Percentiles rank a stretch among this genome's conserved stretches.
These are phyloP conservation scores for Dicrostonyx torquatus DNA, from an alignment of 2,797 vertebrate species.

Conservation along the genomic window DNA sequence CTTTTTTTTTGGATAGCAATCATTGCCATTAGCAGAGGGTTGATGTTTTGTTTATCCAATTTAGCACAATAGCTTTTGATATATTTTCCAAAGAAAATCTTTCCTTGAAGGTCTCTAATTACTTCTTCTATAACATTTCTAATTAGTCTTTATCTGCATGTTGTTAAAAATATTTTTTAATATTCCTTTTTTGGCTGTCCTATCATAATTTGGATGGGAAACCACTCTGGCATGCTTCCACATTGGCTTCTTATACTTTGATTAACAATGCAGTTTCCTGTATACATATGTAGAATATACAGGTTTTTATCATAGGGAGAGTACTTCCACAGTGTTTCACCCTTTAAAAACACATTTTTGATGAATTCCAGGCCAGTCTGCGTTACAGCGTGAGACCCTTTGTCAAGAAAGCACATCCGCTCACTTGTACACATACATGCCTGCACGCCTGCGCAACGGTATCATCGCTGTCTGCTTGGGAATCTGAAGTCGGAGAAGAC, in stretches of 20 bases:
- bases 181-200: background rate
- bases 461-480: background rate
- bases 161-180: background rate
- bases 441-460: background rate
- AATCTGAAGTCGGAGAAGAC: background rate
- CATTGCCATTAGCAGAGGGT: background rate
- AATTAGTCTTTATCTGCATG: background rate
- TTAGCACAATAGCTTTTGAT: constrained; percentile 35
- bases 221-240: background rate
- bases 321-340: background rate
- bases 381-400: background rate
- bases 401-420: background rate
- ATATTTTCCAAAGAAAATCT: constrained; percentile 22
- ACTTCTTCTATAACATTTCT: background rate
- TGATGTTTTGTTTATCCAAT: constrained; percentile 25
- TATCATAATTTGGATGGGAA: constrained; percentile 6
- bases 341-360: background rate
- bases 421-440: background rate
- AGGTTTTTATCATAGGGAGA: background rate
- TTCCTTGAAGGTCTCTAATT: constrained; percentile 21
- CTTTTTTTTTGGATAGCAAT: background rate
- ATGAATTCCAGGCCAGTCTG: background rate
- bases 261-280: background rate
- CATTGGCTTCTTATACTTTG: background rate
- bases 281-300: background rate